Base-by-base conservation (phyloP, 2,797 vertebrate species). In the Aeoliscus strigatus region DNA sequence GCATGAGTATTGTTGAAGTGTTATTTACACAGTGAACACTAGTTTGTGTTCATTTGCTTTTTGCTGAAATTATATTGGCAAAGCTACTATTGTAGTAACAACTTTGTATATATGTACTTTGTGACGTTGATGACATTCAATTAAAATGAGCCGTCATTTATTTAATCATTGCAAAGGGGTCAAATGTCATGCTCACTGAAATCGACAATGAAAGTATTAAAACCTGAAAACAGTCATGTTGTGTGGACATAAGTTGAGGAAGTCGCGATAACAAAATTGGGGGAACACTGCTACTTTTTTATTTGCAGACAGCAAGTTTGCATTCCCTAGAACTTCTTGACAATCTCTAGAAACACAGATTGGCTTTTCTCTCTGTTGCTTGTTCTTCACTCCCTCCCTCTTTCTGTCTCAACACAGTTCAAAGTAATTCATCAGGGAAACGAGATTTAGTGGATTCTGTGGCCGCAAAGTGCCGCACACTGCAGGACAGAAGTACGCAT, bases 351-450 rank as follows among this genome's bases (percentile, higher is more conserved):
- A 61, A 57, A 66, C 55, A 60, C 64, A 45, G 58, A 75, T 71
- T 67, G 51, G 46, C 21, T 60, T 35, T 14, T 27, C 27, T 36
- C 13, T 32, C 50, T 43, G 24, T 40, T 29, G 34, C 18, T 21
- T 53, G 43, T 31, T 28, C n/a, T 42, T 23, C 24, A 24, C 27
- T 33, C 13, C 14, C 39, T 49, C 26, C 27, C 26, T 28, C 25
- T 39, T 17, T 66, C 54, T 81, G 73, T 82, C 82, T 77, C 53
- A 52, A 56, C 35, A 24, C 60, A 66, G 45, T 51, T 64, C 52
- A 25, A 2, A 62, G 69, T 58, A 77, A 84, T 82, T 79, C 68
- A 73, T 84, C 80, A 79, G 48, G 60, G 60, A 68, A 70, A 66
- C 45, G 43, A 48, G 41, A 39, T 60, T 47, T 34, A 55, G 24